Evolutionary conservation across 2,797 vertebrate species (phyloP).

Genomic region (Coilia nasus): DNA sequence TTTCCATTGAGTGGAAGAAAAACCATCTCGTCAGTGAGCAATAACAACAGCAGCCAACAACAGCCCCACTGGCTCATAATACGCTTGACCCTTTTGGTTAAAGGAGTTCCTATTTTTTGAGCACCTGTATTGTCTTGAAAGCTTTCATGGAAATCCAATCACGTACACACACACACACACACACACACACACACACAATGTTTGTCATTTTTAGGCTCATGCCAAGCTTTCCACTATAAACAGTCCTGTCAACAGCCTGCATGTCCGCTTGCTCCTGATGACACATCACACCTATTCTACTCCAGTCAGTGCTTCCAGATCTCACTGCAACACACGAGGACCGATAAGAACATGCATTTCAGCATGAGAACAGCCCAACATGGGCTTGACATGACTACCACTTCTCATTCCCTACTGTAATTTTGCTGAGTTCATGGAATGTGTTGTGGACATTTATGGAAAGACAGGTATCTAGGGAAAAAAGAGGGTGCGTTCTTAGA

Average conservation of each 20-base stretch:
- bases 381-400: neutral
- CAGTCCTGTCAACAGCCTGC: neutral
- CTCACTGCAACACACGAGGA: neutral
- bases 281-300: neutral
- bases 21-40: conserved; percentile 33
- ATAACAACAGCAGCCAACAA: conserved; percentile 51
- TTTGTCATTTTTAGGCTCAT: conserved; percentile 4
- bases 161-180: too few species aligned
- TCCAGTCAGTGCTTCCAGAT: neutral
- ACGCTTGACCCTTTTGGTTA: conserved; percentile 5
- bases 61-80: conserved; percentile 45
- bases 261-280: neutral
- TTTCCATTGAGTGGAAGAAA: conserved; percentile 46
- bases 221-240: neutral
- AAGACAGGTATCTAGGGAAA: neutral
- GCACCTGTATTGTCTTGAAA: neutral
- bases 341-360: neutral
- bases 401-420: neutral
- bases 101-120: neutral
- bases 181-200: too few species aligned
- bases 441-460: neutral
- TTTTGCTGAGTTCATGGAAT: too few species aligned
- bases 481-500: neutral
- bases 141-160: conserved; percentile 10
- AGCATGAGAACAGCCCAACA: neutral